phyloP scores from a whole-genome alignment of 2,113 vertebrate genomes.

The Calypte anna region DNA sequence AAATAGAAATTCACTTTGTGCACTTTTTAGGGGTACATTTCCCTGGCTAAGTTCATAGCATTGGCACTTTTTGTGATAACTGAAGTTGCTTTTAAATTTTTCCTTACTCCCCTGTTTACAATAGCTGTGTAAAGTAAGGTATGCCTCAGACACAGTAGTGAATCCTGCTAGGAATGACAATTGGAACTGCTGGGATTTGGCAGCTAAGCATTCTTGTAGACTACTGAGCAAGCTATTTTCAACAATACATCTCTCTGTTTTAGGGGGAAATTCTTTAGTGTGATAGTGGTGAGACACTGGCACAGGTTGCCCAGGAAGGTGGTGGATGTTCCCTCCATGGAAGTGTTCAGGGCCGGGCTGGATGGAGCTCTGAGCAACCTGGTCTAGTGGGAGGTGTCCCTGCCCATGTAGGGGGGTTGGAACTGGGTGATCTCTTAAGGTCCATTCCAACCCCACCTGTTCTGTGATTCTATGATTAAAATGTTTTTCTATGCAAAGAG shows the following conservation, averaged over 20 bases:
- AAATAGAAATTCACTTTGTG: neutral
- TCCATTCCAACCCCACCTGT: too few species aligned
- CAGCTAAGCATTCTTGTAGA: neutral
- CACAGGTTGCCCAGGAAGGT: too few species aligned
- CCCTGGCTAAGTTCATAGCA: neutral
- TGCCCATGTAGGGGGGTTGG: too few species aligned
- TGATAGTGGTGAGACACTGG: too few species aligned
- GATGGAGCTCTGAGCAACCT: too few species aligned
- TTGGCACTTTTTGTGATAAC: neutral
- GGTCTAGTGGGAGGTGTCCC: too few species aligned
- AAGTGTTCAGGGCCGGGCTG: too few species aligned
- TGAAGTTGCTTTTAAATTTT: neutral
- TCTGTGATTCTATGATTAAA: neutral
- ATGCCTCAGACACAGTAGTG: neutral
- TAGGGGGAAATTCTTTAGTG: too few species aligned
- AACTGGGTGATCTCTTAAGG: too few species aligned
- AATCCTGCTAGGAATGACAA: neutral
- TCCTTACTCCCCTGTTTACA: neutral
- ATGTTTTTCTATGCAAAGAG: neutral
- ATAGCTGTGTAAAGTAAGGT: neutral
- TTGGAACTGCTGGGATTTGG: neutral
- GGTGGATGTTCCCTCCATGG: too few species aligned
- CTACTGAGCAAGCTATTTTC: neutral
- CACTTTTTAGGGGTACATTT: neutral
- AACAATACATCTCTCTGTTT: neutral